Evolutionary conservation across 2,888 invertebrate genomes (phyloP).

Genomic region (Thecocarcelia acutangulata): DNA sequence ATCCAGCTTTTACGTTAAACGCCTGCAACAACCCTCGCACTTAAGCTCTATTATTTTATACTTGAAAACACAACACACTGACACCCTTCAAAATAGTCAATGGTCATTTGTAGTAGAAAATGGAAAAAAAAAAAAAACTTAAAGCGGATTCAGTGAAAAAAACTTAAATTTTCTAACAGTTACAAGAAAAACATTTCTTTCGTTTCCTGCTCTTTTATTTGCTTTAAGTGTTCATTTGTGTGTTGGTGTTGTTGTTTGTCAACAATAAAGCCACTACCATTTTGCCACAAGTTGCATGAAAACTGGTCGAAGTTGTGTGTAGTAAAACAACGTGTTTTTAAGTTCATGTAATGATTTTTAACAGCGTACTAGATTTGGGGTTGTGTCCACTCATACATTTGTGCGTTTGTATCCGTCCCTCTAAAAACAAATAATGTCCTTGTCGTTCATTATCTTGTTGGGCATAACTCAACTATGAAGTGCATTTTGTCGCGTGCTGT

Average conservation of each 20-base stretch:
- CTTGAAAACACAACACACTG: slow-evolving; percentile 7
- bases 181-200: slow-evolving; percentile 57
- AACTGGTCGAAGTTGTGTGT: slow-evolving; percentile 8
- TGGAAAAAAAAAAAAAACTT: slow-evolving; percentile 26
- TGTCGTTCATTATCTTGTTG: slow-evolving; percentile 68
- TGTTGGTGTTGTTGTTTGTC: slow-evolving; percentile 47
- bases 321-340: slow-evolving; percentile 60
- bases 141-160: slow-evolving; percentile 19
- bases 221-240: slow-evolving; percentile 28
- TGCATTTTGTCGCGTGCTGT: slow-evolving; percentile 69
- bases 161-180: slow-evolving; percentile 21
- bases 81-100: slow-evolving; percentile 49
- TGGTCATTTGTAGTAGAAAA: slow-evolving; percentile 41
- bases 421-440: slow-evolving; percentile 48
- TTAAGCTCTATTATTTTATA: not conserved
- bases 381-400: slow-evolving; percentile 41
- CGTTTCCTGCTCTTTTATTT: slow-evolving; percentile 49
- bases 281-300: not conserved
- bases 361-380: slow-evolving; percentile 46
- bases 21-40: not conserved
- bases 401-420: slow-evolving; percentile 32
- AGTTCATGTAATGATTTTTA: slow-evolving; percentile 60
- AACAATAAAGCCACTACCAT: slow-evolving; percentile 56
- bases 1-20: too few relatives aligned
- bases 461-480: slow-evolving; percentile 68